Evolutionary conservation across 1,140 invertebrate genomes (phyloP), one percentile per base, ranked within the genome.

Genomic region (Cydia strobilella): DNA sequence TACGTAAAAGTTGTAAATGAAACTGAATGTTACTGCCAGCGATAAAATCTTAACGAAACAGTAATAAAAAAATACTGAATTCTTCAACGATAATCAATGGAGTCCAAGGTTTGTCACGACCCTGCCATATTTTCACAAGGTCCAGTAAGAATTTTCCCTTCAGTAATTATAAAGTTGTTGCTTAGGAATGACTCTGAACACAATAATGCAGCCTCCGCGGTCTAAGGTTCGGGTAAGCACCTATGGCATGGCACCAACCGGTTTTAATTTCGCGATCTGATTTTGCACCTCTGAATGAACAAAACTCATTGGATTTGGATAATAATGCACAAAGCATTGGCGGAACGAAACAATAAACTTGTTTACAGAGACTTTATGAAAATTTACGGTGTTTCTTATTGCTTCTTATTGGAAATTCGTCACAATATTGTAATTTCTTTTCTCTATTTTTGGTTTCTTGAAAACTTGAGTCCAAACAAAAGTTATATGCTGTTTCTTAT

Each of bases 91-190:
- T 39, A 69, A 39, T 69, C 31, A 75, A 73, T 66, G 59, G 72
- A 74, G 35, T 77, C 74, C 73, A 77, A 77, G 76, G 76, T 75
- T 59, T 74, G 73, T n/a, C 72, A 71, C 45, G 42, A 69, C 75
- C 23, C 42, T 63, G 23, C 75, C 74, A 74, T 75, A 72, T 45
- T 18, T 54, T 74, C 59, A 20, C 45, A 62, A 76, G 78, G 74
- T 71, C 72, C 73, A 71, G 59, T 12, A 59, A 76, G 54, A 59
- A 72, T 75, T 81, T 76, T 69, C 74, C 75, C 63, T 76, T 72
- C 77, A 79, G 74, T 84, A 81, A 85, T 84, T 85, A 81, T 76
- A 83, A 87, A 59, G 31, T 5, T 83, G 25, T 75, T 23, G 9
- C 20, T 59, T 59, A 59, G 54, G 54, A 59, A 59, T 59, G 15